These are phyloP conservation scores for Hermodice carunculata DNA, from an alignment of 2,888 invertebrate genomes.

Conservation along the genomic window DNA sequence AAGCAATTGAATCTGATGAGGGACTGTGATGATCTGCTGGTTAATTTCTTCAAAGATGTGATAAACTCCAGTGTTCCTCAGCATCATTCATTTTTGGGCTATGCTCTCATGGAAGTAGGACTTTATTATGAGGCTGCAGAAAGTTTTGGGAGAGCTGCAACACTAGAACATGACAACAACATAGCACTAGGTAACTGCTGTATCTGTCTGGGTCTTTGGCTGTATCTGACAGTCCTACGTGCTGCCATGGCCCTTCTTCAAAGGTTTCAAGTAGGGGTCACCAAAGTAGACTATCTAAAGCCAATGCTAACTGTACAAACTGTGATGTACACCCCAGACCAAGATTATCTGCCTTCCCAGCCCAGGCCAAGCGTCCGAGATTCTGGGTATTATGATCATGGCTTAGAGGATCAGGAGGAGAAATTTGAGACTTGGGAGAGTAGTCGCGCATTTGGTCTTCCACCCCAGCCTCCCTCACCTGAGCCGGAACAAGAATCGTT, in stretches of 20 bases:
- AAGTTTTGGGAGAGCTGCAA: slow-evolving; percentile 55
- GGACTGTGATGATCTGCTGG: slow-evolving; percentile 56
- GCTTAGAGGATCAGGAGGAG: too few relatives aligned
- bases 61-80: slow-evolving; percentile 18
- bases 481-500: not conserved
- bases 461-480: not conserved
- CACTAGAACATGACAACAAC: slow-evolving; percentile 54
- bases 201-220: slow-evolving; percentile 50
- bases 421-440: not conserved
- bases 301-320: too few relatives aligned
- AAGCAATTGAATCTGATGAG: slow-evolving; percentile 51
- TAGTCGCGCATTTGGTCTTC: not conserved
- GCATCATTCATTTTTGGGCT: slow-evolving; percentile 60
- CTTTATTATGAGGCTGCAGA: slow-evolving; percentile 62
- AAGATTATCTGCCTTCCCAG: not conserved
- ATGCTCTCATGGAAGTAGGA: slow-evolving; percentile 63
- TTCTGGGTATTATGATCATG: slow-evolving; percentile 30
- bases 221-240: not conserved
- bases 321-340: not conserved
- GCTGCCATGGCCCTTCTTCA: slow-evolving; percentile 8
- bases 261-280: slow-evolving; percentile 10
- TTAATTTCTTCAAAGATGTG: slow-evolving; percentile 54
- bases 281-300: slow-evolving; percentile 7
- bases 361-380: slow-evolving; percentile 11
- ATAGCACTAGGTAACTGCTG: slow-evolving; percentile 61